These are phyloP conservation scores for Gymnocypris eckloni DNA, from an alignment of 2,797 vertebrate species.

Conservation along the genomic window DNA sequence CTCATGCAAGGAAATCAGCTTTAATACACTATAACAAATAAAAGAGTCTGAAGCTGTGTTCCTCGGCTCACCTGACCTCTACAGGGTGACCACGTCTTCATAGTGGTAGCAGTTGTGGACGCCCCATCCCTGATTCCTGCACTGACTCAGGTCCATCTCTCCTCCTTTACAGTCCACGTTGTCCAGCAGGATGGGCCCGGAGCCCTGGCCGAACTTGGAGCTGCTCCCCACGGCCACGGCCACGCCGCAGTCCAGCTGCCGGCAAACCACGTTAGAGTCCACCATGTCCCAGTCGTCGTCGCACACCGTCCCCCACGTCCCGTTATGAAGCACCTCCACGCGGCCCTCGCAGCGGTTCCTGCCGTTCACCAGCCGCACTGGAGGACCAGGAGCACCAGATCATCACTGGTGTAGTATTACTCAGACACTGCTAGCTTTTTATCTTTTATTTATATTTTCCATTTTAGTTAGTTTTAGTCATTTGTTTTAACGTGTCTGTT, in stretches of 20 bases:
- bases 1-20: not conserved
- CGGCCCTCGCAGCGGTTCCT: slow-evolving; percentile 86
- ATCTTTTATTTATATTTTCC: too few relatives aligned
- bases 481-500: too few relatives aligned
- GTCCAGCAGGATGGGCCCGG: slow-evolving; percentile 89
- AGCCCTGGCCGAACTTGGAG: slow-evolving; percentile 87
- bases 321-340: slow-evolving; percentile 86
- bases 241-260: slow-evolving; percentile 87
- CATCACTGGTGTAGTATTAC: not conserved
- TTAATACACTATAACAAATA: not conserved
- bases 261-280: slow-evolving; percentile 93
- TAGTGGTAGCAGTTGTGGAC: slow-evolving; percentile 98
- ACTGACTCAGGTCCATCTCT: slow-evolving; percentile 86
- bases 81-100: slow-evolving; percentile 91
- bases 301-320: slow-evolving; percentile 92
- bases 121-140: slow-evolving; percentile 90
- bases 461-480: too few relatives aligned
- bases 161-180: slow-evolving; percentile 92
- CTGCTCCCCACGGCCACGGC: slow-evolving; percentile 81
- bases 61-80: slow-evolving; percentile 74
- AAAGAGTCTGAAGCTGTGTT: not conserved
- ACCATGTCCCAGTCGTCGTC: slow-evolving; percentile 97
- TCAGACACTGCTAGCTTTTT: too few relatives aligned
- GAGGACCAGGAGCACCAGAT: slow-evolving; percentile 33
- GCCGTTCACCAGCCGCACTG: slow-evolving; percentile 88